Percentiles rank a stretch among this genome's conserved stretches.
Conservation (phyloP, 2,797 vertebrate genomes). For the Naso thynnoides region DNA sequence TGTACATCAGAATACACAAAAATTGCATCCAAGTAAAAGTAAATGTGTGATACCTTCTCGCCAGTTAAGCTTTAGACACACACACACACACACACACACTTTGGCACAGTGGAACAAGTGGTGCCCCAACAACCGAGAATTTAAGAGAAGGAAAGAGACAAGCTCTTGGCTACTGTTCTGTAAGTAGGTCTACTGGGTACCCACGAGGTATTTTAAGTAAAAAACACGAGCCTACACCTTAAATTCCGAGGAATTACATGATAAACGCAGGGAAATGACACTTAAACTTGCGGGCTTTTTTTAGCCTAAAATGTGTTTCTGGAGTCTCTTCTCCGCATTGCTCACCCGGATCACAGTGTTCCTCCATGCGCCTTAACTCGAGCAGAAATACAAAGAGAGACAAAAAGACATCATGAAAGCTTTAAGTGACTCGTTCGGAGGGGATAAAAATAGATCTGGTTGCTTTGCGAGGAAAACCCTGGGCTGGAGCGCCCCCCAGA, state of each 20-base stretch:
- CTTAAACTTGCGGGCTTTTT: no score
- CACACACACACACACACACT: no score
- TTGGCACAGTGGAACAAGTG: no score
- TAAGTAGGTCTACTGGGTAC: no score
- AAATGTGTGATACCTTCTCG: background rate
- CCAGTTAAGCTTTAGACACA: background rate
- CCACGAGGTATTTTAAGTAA: no score
- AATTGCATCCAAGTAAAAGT: background rate
- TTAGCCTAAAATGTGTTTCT: no score
- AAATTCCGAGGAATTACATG: no score
- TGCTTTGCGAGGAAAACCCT: constrained; percentile 59
- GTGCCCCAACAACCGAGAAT: no score
- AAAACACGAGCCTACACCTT: no score
- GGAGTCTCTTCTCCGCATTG: background rate
- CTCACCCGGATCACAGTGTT: constrained; percentile 18
- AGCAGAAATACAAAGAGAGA: constrained; percentile 63
- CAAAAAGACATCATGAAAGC: constrained; percentile 71
- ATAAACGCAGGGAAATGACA: no score
- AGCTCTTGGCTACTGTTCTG: no score
- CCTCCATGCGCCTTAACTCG: constrained; percentile 25
- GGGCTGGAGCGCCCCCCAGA: constrained; percentile 69
- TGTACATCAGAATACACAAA: background rate
- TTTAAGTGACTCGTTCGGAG: constrained; percentile 65
- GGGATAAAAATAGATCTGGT: constrained; percentile 77
- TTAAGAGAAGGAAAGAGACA: no score